Conservation (phyloP, 2,113 vertebrate species). For the Cyanoramphus novaezelandiae region DNA sequence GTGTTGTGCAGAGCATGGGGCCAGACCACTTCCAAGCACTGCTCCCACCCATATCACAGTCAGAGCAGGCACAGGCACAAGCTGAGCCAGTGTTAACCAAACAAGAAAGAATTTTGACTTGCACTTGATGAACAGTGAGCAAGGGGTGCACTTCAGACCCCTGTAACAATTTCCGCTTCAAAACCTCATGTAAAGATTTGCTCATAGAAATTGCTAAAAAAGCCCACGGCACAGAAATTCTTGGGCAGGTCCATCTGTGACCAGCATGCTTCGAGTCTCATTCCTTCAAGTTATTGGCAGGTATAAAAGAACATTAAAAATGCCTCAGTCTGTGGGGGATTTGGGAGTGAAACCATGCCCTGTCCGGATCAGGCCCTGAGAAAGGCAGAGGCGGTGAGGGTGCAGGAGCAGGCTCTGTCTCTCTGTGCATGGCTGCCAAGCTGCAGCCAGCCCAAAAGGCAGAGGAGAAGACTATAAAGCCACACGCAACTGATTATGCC, state of each 20-base stretch:
- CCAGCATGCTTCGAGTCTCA: neutral
- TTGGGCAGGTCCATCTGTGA: neutral
- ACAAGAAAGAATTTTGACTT: neutral
- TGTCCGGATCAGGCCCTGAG: neutral
- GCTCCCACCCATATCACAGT: neutral
- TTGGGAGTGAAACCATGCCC: neutral
- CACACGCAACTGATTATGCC: neutral
- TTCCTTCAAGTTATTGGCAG: neutral
- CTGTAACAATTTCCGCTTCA: neutral
- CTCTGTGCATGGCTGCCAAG: accelerated
- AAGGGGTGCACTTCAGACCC: neutral
- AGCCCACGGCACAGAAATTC: neutral
- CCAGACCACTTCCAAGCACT: neutral
- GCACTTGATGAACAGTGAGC: accelerated
- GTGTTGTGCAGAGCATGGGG: neutral
- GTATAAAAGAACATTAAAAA: neutral
- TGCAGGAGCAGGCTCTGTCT: neutral
- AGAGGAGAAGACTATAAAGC: neutral
- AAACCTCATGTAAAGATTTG: neutral
- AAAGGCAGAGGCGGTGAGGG: neutral
- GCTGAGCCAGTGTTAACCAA: neutral
- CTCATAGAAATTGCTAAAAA: neutral
- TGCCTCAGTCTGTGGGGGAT: neutral
- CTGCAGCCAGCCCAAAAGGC: neutral
- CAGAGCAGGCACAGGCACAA: neutral